Conservation (phyloP, 2,797 vertebrate genomes). For the Pempheris klunzingeri region DNA sequence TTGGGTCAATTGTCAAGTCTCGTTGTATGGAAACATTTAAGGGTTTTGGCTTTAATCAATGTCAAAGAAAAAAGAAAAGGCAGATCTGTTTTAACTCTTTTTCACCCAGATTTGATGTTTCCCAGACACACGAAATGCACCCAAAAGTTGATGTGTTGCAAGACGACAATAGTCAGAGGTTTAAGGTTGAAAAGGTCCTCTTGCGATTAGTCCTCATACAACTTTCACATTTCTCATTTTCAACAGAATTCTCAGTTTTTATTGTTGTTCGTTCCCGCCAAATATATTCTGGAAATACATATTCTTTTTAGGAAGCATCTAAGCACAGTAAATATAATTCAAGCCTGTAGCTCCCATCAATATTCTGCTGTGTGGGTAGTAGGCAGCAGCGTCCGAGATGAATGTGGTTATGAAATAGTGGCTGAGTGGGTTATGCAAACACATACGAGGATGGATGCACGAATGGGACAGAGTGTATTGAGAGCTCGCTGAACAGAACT, state of each 20-base stretch:
- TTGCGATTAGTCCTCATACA: neutral
- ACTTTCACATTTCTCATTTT: constrained; percentile 23
- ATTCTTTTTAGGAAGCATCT: constrained; percentile 39
- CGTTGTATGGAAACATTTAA: constrained; percentile 19
- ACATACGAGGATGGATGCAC: constrained; percentile 20
- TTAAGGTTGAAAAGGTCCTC: neutral
- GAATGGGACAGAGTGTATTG: constrained; percentile 21
- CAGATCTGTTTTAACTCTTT: neutral
- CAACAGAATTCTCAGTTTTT: neutral
- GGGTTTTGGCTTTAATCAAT: neutral
- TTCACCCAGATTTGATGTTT: neutral
- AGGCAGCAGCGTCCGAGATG: constrained; percentile 58
- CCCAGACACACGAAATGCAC: neutral
- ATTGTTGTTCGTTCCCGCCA: neutral
- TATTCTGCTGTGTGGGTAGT: constrained; percentile 73
- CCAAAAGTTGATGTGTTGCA: neutral
- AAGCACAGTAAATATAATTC: constrained; percentile 35
- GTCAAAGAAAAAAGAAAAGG: neutral
- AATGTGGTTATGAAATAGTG: constrained; percentile 68
- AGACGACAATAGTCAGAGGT: neutral
- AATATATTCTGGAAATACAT: constrained; percentile 8
- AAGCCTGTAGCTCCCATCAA: constrained; percentile 56
- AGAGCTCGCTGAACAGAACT: constrained; percentile 35
- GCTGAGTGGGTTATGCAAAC: constrained; percentile 76
- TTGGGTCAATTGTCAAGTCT: constrained; percentile 22